These are phyloP conservation scores for Xylophagus ater DNA, from an alignment of 2,888 invertebrate species.

Conservation along the genomic window DNA sequence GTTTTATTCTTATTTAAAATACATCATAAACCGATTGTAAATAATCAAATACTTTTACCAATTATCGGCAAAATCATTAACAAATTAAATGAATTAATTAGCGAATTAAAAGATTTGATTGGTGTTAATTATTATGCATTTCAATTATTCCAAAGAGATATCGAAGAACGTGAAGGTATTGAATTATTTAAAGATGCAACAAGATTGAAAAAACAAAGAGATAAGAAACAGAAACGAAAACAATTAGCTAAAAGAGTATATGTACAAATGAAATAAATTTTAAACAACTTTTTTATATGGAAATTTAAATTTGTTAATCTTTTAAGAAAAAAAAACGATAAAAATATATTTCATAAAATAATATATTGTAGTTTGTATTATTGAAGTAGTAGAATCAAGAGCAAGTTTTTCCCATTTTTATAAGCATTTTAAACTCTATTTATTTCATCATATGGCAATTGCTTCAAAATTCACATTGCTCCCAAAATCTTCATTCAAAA, in stretches of 20 bases:
- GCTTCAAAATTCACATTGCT: no score
- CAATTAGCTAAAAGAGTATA: conserved; percentile 49
- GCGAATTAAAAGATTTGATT: conserved; percentile 56
- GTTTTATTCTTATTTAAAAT: conserved; percentile 64
- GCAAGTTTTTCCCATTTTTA: no score
- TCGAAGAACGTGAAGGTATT: conserved; percentile 64
- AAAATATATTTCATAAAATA: no score
- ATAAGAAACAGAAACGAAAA: conserved; percentile 49
- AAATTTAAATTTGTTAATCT: no score
- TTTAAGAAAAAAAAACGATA: no score
- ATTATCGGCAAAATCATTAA: conserved; percentile 27
- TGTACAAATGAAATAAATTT: conserved; percentile 23
- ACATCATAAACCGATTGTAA: conserved; percentile 68
- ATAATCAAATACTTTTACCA: conserved; percentile 53
- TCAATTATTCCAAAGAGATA: conserved; percentile 59
- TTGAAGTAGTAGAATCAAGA: no score
- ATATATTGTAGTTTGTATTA: no score
- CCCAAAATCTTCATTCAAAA: no score
- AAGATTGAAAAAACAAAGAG: conserved; percentile 48
- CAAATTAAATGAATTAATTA: conserved; percentile 26
- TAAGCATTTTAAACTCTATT: no score
- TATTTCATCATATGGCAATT: no score
- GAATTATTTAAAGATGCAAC: conserved; percentile 69
- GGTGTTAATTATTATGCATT: conserved; percentile 80
- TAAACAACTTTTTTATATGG: no score